phyloP scores from a whole-genome alignment of 2,797 vertebrate species.

The Fistularia tabacaria region DNA sequence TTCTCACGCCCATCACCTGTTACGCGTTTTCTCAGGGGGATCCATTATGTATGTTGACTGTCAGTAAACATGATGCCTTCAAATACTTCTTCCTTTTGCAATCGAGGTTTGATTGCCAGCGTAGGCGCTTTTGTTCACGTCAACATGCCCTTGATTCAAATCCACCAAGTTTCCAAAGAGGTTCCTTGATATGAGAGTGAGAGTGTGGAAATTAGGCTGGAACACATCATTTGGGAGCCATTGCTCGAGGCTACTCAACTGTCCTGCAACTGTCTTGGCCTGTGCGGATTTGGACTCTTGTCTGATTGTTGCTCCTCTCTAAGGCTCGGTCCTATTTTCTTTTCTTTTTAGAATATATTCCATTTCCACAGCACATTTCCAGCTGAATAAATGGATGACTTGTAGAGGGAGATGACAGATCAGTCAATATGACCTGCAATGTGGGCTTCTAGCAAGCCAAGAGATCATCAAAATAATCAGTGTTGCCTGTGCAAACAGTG shows the following conservation, averaged over 20 bases:
- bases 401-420: slow-evolving; percentile 42
- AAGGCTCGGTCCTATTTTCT: slow-evolving; percentile 27
- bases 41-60: too few relatives aligned
- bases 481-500: slow-evolving; percentile 70
- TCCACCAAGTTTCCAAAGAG: slow-evolving; percentile 15
- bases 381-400: slow-evolving; percentile 70
- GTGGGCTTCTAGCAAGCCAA: slow-evolving; percentile 55
- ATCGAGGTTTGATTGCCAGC: not conserved
- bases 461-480: slow-evolving; percentile 72
- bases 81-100: not conserved
- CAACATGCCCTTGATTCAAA: slow-evolving; percentile 9
- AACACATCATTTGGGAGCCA: slow-evolving; percentile 25
- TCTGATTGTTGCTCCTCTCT: slow-evolving; percentile 51
- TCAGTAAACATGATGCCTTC: not conserved
- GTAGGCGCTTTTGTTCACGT: slow-evolving; percentile 4
- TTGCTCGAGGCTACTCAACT: slow-evolving; percentile 31
- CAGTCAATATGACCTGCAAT: slow-evolving; percentile 30
- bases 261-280: slow-evolving; percentile 28
- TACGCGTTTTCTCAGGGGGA: too few relatives aligned
- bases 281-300: slow-evolving; percentile 22
- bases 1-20: too few relatives aligned
- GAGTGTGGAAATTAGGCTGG: slow-evolving; percentile 28
- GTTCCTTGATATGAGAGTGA: slow-evolving; percentile 18
- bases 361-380: slow-evolving; percentile 41
- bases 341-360: slow-evolving; percentile 13